A percentile compares a stretch with the other conserved stretches of the same genome.
Evolutionary conservation across 2,113 vertebrate species (phyloP).

Genomic region (Atherinomorus stipes): DNA sequence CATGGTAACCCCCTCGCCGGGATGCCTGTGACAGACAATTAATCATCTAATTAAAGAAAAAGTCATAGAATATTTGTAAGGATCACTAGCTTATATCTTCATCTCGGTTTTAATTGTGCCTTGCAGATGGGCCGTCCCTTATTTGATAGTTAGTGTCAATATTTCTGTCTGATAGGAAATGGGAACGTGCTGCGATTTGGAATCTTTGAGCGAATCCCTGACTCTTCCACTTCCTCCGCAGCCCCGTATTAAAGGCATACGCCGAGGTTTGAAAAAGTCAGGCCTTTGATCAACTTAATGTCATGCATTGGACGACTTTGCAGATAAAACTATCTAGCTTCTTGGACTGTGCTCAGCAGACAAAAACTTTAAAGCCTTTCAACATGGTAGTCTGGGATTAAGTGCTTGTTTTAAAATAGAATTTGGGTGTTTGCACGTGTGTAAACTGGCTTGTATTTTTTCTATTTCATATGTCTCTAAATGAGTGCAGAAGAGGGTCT

Average conservation of each 20-base stretch:
- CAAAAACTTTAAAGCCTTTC: background rate
- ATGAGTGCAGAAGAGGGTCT: slow-evolving; percentile 12
- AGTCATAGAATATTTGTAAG: slow-evolving; percentile 17
- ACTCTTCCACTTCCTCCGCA: slow-evolving; percentile 26
- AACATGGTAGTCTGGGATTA: background rate
- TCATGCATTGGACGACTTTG: slow-evolving; percentile 19
- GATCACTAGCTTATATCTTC: slow-evolving; percentile 39
- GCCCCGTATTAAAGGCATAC: slow-evolving; percentile 36
- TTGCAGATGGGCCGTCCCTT: slow-evolving; percentile 51
- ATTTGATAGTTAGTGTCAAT: slow-evolving; percentile 37
- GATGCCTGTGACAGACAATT: slow-evolving; percentile 45
- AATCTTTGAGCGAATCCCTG: slow-evolving; percentile 28
- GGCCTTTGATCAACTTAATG: slow-evolving; percentile 57
- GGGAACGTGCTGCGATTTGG: slow-evolving; percentile 30
- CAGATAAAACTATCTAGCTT: slow-evolving; percentile 20
- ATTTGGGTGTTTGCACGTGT: background rate
- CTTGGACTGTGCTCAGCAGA: background rate
- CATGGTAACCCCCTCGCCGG: slow-evolving; percentile 27
- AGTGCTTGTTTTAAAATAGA: background rate
- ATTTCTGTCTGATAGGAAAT: slow-evolving; percentile 47
- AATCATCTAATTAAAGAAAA: slow-evolving; percentile 66
- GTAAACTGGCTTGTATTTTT: background rate
- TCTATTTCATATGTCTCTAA: background rate
- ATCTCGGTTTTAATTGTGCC: slow-evolving; percentile 52
- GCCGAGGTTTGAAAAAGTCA: slow-evolving; percentile 45